Base-by-base conservation (phyloP, 2,888 invertebrate species). In the Drosophila percnosoma region DNA sequence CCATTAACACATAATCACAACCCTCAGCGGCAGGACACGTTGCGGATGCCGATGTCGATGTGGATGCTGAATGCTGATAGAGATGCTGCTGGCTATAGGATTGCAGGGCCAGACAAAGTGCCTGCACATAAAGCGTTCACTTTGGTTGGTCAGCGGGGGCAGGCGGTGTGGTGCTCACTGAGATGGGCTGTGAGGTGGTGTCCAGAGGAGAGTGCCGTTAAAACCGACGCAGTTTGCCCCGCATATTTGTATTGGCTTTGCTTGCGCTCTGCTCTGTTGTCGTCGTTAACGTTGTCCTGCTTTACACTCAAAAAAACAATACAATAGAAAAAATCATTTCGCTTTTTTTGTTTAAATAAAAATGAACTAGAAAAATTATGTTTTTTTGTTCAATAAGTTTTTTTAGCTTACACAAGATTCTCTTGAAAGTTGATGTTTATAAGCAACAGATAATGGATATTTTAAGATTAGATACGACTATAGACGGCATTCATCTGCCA, bases 1-100 rank as follows among this genome's bases (percentile, higher is more conserved):
- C 70, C 82, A 84, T 85, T 85, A 87, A 74, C 85, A 87, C 85
- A 87, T 80, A 84, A 87, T 85, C 84, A 82, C 45, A 45, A 45
- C 45, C 45, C 24, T 71, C 52, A 36, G 27, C n/a, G n/a, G n/a
- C 72, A 64, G 67, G 54, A 52, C 24, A 54, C 49, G 40, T 0
- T 38, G 54, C 18, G 27, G 27, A 38, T 27, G 49, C 5, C 27
- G 11, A 24, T 27, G 36, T 5, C 13, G 52, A 33, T 21, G 45
- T 45, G 54, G 27, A 36, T 36, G 27, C 18, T 27, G 36, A 34
- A 15, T 18, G 27, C 24, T 24, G 33, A 33, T 21, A 24, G 45
- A 45, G 24, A 29, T 49, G 49, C 45, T 52, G 60, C 52, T 38
- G 55, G 38, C 29, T 45, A 36, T 38, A 42, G 52, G 52, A 68